A percentile compares a stretch with the other conserved stretches of the same genome.
Conservation (phyloP, 2,113 vertebrate species). For the Gobio gobio region DNA sequence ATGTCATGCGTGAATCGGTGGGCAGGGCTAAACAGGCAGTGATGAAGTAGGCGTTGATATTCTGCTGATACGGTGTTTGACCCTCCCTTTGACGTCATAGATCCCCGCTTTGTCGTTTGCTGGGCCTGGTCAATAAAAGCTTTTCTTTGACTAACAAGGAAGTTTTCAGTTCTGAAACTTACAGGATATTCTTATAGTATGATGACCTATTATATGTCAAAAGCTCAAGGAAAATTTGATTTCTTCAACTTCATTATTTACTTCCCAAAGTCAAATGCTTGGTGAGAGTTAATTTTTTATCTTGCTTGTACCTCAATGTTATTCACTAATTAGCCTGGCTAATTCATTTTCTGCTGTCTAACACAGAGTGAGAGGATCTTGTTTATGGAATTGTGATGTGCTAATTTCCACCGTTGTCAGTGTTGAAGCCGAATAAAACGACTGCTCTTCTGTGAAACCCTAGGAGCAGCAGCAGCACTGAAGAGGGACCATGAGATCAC, state of each 20-base stretch:
- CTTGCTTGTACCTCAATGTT: not conserved
- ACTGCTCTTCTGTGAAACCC: conserved; percentile 41
- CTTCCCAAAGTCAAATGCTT: conserved; percentile 17
- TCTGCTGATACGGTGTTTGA: no score
- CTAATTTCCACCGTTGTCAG: conserved; percentile 6
- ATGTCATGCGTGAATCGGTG: no score
- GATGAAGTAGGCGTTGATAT: no score
- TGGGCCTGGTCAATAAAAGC: no score
- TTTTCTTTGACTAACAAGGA: no score
- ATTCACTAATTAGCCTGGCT: conserved; percentile 12
- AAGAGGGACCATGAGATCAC: conserved; percentile 60
- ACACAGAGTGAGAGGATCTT: not conserved
- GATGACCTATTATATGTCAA: no score
- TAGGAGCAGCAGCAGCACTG: conserved; percentile 50
- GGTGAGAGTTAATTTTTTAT: not conserved
- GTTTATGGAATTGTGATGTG: conserved; percentile 31
- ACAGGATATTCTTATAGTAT: no score
- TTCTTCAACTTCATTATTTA: not conserved
- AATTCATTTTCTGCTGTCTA: conserved; percentile 33
- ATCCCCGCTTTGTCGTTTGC: no score
- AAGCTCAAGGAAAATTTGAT: no score
- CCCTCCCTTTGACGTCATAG: no score
- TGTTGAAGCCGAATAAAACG: conserved; percentile 26
- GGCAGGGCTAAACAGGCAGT: no score
- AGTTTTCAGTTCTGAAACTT: no score